Percentiles rank a stretch among this genome's conserved stretches.
phyloP scores from a whole-genome alignment of 2,888 invertebrate species.

The Dryobotodes eremita region DNA sequence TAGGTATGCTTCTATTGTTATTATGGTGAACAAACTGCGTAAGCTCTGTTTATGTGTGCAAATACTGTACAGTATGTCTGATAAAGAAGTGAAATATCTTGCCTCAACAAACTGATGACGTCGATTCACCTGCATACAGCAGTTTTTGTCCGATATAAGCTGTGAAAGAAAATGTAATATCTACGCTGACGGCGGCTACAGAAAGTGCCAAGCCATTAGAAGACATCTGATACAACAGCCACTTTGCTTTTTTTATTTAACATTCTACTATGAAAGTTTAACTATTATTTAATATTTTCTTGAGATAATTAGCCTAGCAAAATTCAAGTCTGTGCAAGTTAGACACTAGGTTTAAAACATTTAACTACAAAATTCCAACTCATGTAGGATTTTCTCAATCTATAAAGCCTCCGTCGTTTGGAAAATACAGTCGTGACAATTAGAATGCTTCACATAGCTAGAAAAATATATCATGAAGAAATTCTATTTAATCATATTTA shows the following conservation, averaged over 20 bases:
- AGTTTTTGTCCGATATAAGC: slow-evolving; percentile 28
- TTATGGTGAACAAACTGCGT: neutral
- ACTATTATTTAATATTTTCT: neutral
- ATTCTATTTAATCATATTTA: slow-evolving; percentile 9
- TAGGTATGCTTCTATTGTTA: neutral
- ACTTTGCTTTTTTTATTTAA: slow-evolving; percentile 47
- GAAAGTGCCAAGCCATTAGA: slow-evolving; percentile 60
- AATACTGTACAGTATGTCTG: neutral
- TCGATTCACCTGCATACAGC: slow-evolving; percentile 17
- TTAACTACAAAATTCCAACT: no score
- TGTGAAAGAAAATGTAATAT: slow-evolving; percentile 50
- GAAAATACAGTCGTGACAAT: neutral
- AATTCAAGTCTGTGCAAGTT: neutral
- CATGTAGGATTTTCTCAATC: no score
- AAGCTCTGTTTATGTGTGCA: no score
- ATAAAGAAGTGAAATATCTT: neutral
- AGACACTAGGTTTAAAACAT: neutral
- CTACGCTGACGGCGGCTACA: slow-evolving; percentile 30
- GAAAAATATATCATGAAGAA: neutral
- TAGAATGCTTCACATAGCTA: neutral
- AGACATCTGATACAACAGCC: slow-evolving; percentile 59
- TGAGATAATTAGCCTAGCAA: neutral
- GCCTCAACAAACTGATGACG: neutral
- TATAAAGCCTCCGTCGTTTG: neutral
- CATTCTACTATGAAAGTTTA: slow-evolving; percentile 19